Evolutionary conservation across 2,797 vertebrate genomes (phyloP).

Genomic region (Hapalemur alaotrensis): DNA sequence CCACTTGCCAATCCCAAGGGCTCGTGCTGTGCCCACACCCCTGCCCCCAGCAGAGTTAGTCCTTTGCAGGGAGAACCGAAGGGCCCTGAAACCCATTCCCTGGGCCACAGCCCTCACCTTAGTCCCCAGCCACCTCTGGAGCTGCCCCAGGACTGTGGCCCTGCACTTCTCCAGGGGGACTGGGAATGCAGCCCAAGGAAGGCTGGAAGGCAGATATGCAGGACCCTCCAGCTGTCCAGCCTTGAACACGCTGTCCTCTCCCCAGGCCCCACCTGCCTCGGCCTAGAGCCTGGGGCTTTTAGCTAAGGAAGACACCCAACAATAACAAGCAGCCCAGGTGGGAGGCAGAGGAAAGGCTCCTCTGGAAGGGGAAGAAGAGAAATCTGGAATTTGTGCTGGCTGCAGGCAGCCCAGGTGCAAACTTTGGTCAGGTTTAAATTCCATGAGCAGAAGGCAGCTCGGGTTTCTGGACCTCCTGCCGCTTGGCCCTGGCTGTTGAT

Average conservation of each 20-base stretch:
- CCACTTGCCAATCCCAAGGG: background rate
- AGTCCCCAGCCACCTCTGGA: background rate
- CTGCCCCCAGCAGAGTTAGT: background rate
- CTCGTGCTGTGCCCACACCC: background rate
- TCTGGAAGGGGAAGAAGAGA: background rate
- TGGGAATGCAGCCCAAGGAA: background rate
- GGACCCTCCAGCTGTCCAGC: background rate
- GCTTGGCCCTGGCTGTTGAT: background rate
- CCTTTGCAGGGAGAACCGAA: background rate
- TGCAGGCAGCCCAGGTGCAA: slow-evolving; percentile 10
- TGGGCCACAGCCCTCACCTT: background rate
- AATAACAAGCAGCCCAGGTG: background rate
- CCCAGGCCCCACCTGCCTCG: background rate
- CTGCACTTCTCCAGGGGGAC: background rate
- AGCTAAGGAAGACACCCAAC: background rate
- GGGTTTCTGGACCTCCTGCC: background rate
- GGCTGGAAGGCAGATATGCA: background rate
- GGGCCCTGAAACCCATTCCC: background rate
- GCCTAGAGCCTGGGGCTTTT: background rate
- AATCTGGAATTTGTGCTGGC: background rate
- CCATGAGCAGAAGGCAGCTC: background rate
- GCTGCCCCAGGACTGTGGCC: background rate
- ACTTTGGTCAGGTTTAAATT: background rate
- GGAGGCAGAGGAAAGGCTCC: background rate
- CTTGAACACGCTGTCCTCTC: background rate